These are phyloP conservation scores for Anas acuta DNA, from an alignment of 2,797 vertebrate genomes.

Conservation along the genomic window DNA sequence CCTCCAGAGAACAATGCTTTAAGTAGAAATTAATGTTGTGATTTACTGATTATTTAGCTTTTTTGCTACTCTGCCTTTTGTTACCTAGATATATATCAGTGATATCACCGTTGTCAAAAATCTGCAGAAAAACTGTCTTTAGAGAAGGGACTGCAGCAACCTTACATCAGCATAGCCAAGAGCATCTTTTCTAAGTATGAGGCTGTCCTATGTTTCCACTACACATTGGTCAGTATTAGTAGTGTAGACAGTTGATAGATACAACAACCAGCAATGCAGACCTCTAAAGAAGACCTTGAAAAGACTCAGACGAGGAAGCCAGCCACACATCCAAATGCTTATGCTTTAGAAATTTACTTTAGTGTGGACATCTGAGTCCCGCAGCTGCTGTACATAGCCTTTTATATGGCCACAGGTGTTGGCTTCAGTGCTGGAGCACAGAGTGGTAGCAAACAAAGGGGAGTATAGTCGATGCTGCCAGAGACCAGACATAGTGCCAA, in stretches of 20 bases:
- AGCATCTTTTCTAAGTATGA: constrained; percentile 7
- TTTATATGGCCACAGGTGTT: constrained; percentile 81
- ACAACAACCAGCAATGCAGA: background rate
- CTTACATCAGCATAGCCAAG: background rate
- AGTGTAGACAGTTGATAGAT: constrained; percentile 53
- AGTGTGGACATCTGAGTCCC: constrained; percentile 74
- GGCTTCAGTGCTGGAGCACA: constrained; percentile 67
- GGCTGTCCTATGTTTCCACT: constrained; percentile 8
- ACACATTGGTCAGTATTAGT: background rate
- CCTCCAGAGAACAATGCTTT: background rate
- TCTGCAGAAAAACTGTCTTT: background rate
- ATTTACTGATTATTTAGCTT: background rate
- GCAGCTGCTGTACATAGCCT: constrained; percentile 78
- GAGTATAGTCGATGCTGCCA: constrained; percentile 76
- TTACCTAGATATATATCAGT: background rate
- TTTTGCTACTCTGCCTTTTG: background rate
- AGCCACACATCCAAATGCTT: constrained; percentile 72
- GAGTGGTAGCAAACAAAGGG: constrained; percentile 75
- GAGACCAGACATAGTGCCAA: constrained; percentile 72
- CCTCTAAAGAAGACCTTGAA: constrained; percentile 63
- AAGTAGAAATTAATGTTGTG: background rate
- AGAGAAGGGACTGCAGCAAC: background rate
- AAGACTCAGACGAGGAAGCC: constrained; percentile 64
- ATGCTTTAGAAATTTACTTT: constrained; percentile 77
- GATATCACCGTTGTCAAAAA: background rate